Conservation (phyloP, 2,797 vertebrate genomes). For the Myotis daubentonii region DNA sequence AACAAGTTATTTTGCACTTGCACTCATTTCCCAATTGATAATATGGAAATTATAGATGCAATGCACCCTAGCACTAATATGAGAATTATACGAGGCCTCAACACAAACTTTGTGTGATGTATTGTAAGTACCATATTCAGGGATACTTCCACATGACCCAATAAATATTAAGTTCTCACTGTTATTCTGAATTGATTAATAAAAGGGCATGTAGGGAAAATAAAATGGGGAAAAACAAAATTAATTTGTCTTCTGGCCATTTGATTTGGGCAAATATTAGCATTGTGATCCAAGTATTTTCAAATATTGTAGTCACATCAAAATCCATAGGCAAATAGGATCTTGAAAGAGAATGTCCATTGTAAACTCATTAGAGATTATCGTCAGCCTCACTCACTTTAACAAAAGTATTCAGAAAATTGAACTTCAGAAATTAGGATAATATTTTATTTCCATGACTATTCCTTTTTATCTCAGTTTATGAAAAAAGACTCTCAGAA, state of each 20-base stretch:
- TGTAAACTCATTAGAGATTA: not conserved
- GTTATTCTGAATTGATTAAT: conserved; percentile 17
- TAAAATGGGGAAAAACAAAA: not conserved
- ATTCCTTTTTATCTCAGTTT: not conserved
- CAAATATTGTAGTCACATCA: not conserved
- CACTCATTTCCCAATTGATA: not conserved
- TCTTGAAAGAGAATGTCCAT: not conserved
- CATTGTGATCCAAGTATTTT: not conserved
- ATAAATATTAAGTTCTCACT: conserved; percentile 26
- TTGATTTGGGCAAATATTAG: not conserved
- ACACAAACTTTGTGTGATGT: not conserved
- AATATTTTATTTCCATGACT: not conserved
- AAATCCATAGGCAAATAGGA: not conserved
- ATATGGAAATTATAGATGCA: not conserved
- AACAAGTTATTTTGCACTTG: not conserved
- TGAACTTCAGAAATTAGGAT: not conserved
- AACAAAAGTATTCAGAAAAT: not conserved
- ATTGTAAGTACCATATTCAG: not conserved
- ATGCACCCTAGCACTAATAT: not conserved
- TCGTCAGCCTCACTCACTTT: not conserved
- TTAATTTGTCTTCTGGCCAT: conserved; percentile 19
- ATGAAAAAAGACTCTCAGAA: not conserved
- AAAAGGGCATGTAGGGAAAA: not conserved
- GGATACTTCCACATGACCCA: not conserved
- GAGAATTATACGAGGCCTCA: not conserved